These are phyloP conservation scores for Pterocles orientalis DNA, from an alignment of 2,113 vertebrate genomes.

Conservation along the genomic window DNA sequence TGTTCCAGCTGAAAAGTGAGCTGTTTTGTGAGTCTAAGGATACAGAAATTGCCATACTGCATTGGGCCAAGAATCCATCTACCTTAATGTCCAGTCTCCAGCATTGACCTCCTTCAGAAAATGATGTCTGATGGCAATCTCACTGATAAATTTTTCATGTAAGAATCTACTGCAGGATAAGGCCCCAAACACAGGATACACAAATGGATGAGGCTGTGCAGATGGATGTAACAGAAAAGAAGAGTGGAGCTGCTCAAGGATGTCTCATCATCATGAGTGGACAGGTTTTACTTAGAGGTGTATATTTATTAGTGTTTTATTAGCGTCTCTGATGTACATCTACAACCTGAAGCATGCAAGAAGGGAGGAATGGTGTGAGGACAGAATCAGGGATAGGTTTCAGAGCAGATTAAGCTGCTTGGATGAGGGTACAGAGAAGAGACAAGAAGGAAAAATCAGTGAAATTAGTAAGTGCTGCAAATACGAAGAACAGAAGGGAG, in stretches of 20 bases:
- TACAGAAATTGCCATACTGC: not conserved
- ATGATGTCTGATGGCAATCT: slow-evolving; percentile 21
- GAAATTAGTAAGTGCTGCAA: not conserved
- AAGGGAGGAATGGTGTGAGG: not conserved
- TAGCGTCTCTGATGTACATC: fast-evolving
- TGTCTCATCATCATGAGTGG: not conserved
- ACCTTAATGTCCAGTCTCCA: slow-evolving; percentile 1
- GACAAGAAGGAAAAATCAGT: not conserved
- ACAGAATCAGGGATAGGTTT: not conserved
- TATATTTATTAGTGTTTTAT: not conserved
- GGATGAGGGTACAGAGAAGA: not conserved
- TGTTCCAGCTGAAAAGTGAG: not conserved
- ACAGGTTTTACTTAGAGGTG: not conserved
- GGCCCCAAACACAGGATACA: not conserved
- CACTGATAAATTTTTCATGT: slow-evolving; percentile 21
- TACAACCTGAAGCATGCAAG: not conserved
- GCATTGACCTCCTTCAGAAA: slow-evolving; percentile 2
- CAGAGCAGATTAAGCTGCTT: not conserved
- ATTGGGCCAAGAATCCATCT: not conserved
- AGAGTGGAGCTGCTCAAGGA: not conserved
- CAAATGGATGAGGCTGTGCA: not conserved
- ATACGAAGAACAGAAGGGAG: not conserved
- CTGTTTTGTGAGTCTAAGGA: not conserved
- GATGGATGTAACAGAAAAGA: not conserved
- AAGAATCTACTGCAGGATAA: not conserved